Conservation (phyloP, 2,797 vertebrate species). For the Trachops cirrhosus region DNA sequence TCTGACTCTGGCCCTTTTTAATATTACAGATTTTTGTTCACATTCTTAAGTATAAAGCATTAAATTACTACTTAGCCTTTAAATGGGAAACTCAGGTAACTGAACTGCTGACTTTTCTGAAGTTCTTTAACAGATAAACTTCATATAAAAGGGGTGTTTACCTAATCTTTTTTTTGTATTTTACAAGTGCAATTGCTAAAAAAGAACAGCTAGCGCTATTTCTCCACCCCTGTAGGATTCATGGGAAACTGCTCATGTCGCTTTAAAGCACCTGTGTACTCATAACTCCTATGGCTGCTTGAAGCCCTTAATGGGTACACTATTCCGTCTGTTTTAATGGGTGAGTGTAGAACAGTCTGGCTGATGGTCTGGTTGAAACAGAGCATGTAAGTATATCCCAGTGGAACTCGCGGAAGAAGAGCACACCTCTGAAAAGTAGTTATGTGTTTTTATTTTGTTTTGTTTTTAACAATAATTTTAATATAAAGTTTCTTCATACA, state of each 20-base stretch:
- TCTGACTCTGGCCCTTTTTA: constrained; percentile 58
- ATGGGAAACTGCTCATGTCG: constrained; percentile 64
- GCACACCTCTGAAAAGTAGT: neutral
- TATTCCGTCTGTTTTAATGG: constrained; percentile 53
- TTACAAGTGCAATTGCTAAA: constrained; percentile 73
- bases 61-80: constrained; percentile 59
- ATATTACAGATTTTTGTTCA: constrained; percentile 39
- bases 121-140: constrained; percentile 64
- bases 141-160: constrained; percentile 66
- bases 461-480: neutral
- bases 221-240: constrained; percentile 63
- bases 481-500: neutral
- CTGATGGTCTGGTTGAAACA: neutral
- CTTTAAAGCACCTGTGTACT: constrained; percentile 70
- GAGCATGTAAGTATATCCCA: neutral
- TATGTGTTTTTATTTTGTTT: constrained; percentile 5
- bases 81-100: constrained; percentile 82
- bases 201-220: constrained; percentile 57
- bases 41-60: constrained; percentile 42
- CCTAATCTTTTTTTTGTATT: constrained; percentile 66
- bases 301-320: neutral
- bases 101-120: constrained; percentile 80
- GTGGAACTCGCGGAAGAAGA: neutral
- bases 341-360: neutral
- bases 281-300: constrained; percentile 58